Evolutionary conservation across 2,113 vertebrate species (phyloP), one percentile per base, ranked within the genome.

Genomic region (Osmerus mordax): DNA sequence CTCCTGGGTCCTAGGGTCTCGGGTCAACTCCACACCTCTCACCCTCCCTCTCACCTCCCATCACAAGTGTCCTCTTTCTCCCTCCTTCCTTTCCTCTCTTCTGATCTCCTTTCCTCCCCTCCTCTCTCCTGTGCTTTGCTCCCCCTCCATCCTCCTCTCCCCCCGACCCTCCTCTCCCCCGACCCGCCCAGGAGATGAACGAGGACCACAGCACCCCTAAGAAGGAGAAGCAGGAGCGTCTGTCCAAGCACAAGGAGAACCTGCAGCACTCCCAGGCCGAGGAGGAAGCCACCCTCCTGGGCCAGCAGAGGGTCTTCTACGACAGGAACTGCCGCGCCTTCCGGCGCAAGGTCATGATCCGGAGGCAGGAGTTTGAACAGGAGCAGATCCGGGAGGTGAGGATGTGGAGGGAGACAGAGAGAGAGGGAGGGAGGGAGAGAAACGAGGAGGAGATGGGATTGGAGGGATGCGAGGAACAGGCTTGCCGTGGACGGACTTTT

Each of bases 161-260:
- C 9, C 53, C 53, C 53, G 3, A 4, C 25, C 15, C 23, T 16
- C 62, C 11, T 12, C 3, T 8, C 51, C 53, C 84, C 8, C 36
- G 1, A 0, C 51, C 12, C 65, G 5, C 58, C 47, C 84, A 99
- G 97, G 97, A 98, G 83, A 97, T 98, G 97, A 98, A 95, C 0
- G 97, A 98, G 90, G 97, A 99, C 89, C 95, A 97, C 84, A 98
- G 96, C 93, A 99, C 97, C 41, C 97, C 97, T 60, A 99, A 98
- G 92, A 99, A 98, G 82, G 97, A 99, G 91, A 99, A 99, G 89
- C 97, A 98, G 87, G 97, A 98, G 83, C 94, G 96, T 64, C 92
- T 99, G 90, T 99, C 97, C 72, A 99, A 98, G 91, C 97, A 99
- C 91, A 99, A 99, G 87, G 97, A 99, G 91, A 99, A 98, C 90